These are phyloP conservation scores for Dunckerocampus dactyliophorus DNA, from an alignment of 2,113 vertebrate genomes.

Conservation along the genomic window DNA sequence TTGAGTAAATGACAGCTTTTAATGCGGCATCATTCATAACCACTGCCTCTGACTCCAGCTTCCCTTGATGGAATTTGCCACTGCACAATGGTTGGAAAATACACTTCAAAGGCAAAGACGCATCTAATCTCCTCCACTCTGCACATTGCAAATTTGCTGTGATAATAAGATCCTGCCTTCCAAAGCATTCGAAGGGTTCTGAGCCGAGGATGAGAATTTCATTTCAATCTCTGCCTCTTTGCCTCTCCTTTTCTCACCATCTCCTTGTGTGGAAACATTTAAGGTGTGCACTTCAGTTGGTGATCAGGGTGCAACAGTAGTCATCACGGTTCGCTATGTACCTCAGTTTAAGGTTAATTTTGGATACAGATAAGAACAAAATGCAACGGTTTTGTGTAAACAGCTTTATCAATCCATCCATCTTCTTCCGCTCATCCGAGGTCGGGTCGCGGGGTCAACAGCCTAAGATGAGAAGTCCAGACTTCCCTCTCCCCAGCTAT, in stretches of 20 bases:
- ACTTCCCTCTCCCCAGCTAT: constrained; percentile 7
- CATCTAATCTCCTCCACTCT: constrained; percentile 69
- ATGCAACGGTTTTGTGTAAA: too few relatives aligned
- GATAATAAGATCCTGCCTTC: constrained; percentile 69
- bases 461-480: constrained; percentile 41
- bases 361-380: too few relatives aligned
- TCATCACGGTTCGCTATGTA: too few relatives aligned
- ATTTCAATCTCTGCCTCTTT: constrained; percentile 41
- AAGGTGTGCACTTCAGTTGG: constrained; percentile 41
- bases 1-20: constrained; percentile 62
- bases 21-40: constrained; percentile 62
- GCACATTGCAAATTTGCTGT: constrained; percentile 61
- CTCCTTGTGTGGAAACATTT: constrained; percentile 23
- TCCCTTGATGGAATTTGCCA: constrained; percentile 67
- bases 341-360: too few relatives aligned
- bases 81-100: constrained; percentile 64
- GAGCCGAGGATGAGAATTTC: constrained; percentile 62
- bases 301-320: constrained; percentile 7
- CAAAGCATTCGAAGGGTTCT: constrained; percentile 62
- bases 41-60: constrained; percentile 52
- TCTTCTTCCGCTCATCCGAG: neutral
- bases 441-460: too few relatives aligned
- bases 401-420: too few relatives aligned
- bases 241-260: constrained; percentile 23
- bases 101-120: constrained; percentile 68